Conservation (phyloP, 2,888 invertebrate species). For the Lycaena phlaeas region DNA sequence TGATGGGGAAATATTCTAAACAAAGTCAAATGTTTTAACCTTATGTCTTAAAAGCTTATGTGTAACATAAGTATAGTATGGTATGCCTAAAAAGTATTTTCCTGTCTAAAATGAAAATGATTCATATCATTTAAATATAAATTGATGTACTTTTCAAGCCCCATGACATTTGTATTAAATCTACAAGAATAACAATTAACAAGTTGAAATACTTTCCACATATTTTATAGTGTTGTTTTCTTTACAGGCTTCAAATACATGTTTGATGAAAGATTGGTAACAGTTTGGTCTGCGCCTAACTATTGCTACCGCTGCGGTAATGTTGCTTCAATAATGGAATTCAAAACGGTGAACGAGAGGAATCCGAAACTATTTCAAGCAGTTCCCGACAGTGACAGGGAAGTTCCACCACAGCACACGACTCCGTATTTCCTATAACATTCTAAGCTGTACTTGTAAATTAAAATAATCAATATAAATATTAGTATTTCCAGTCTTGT, state of each 20-base stretch:
- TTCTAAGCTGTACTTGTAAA: conserved; percentile 5
- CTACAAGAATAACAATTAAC: too few species aligned
- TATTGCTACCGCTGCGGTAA: conserved; percentile 99
- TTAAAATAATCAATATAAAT: conserved; percentile 22
- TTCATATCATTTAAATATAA: too few species aligned
- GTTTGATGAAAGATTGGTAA: conserved; percentile 97
- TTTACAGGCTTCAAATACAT: conserved; percentile 94
- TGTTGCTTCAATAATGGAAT: conserved; percentile 95
- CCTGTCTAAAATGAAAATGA: too few species aligned
- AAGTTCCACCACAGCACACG: conserved; percentile 92
- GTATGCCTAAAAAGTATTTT: too few species aligned
- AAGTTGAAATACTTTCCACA: too few species aligned
- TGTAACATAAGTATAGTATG: too few species aligned
- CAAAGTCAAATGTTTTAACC: too few species aligned
- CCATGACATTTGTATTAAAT: too few species aligned
- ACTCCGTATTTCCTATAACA: conserved; percentile 96
- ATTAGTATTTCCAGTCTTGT: conserved; percentile 18
- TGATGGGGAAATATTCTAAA: too few species aligned
- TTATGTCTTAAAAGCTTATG: too few species aligned
- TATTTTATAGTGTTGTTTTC: too few species aligned
- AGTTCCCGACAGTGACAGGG: conserved; percentile 94
- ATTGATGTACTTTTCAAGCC: too few species aligned
- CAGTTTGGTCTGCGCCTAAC: conserved; percentile 99
- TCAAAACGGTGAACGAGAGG: conserved; percentile 83
- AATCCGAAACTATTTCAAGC: conserved; percentile 93